phyloP scores from a whole-genome alignment of 2,888 invertebrate species.

The Apotomis capreana region DNA sequence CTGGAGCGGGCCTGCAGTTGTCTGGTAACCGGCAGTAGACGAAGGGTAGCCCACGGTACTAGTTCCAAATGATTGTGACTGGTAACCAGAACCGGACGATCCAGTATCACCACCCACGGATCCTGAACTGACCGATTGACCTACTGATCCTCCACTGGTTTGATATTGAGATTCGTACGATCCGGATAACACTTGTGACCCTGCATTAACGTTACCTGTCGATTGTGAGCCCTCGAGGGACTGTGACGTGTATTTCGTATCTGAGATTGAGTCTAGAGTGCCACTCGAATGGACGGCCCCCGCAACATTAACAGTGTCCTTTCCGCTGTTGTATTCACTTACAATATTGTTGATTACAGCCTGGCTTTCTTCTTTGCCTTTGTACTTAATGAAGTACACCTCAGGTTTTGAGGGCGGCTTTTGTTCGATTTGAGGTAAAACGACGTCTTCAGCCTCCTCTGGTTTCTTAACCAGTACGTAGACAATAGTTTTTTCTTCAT shows the following conservation, averaged over 20 bases:
- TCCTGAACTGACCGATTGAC: constrained; percentile 30
- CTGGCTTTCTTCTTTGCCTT: constrained; percentile 84
- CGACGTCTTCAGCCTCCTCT: constrained; percentile 86
- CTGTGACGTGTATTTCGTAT: constrained; percentile 23
- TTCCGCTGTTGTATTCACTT: constrained; percentile 65
- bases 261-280: constrained; percentile 29
- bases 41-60: constrained; percentile 22
- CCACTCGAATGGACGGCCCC: constrained; percentile 25
- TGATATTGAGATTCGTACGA: constrained; percentile 38
- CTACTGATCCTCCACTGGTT: constrained; percentile 24
- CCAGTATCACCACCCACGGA: constrained; percentile 7
- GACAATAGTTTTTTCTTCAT: constrained; percentile 89
- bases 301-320: constrained; percentile 44
- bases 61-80: constrained; percentile 19
- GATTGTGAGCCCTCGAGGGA: constrained; percentile 13
- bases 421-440: constrained; percentile 85
- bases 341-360: constrained; percentile 76
- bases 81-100: constrained; percentile 26
- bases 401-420: constrained; percentile 90
- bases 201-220: neutral
- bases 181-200: constrained; percentile 10
- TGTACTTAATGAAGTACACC: constrained; percentile 91
- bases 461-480: constrained; percentile 91
- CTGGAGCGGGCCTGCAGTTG: constrained; percentile 22
- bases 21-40: constrained; percentile 23